Evolutionary conservation across 2,888 invertebrate genomes (phyloP), one percentile per base, ranked within the genome.

Genomic region (Spisula solida): DNA sequence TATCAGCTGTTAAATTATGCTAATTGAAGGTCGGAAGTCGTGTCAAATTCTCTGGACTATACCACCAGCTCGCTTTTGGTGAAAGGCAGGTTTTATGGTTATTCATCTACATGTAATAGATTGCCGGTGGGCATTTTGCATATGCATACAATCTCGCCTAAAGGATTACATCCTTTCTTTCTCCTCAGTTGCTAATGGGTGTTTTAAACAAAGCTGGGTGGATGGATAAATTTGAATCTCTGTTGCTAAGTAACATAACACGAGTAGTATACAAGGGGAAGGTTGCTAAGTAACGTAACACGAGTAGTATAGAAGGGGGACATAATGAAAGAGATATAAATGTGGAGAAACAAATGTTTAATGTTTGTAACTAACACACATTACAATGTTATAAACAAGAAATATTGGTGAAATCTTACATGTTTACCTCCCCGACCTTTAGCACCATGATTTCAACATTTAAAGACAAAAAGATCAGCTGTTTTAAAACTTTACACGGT

Each of bases 341-440:
- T 56, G 87, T 89, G 90, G 87, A 91, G 91, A 89, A 91, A 91
- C 91, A 91, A 90, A 89, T 88, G 83, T 89, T 75, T 91, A 89
- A 91, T 89, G 88, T 88, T 91, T 89, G 29, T 89, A 91, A 91
- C 91, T 91, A 91, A 87, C 91, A 90, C 90, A 90, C 90, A 89
- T 81, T 89, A 91, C 89, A 89, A 91, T 91, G 89, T 91, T 81
- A 83, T 89, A 91, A 89, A 91, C 91, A 91, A 88, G 79, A 85
- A 85, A 91, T 87, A 87, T 91, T 89, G 88, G 80, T 88, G 88
- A 91, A 88, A 85, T 81, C 88, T 78, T 78, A 81, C 47, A 81
- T 79, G 51, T 85, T 85, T 55, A 80, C 60, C n/a, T 48, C 51
- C 78, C 31, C 20, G 56, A 29, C 47, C n/a, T 70, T 80, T 88